phyloP scores from a whole-genome alignment of 2,797 vertebrate genomes.

The Myotis findleyi region DNA sequence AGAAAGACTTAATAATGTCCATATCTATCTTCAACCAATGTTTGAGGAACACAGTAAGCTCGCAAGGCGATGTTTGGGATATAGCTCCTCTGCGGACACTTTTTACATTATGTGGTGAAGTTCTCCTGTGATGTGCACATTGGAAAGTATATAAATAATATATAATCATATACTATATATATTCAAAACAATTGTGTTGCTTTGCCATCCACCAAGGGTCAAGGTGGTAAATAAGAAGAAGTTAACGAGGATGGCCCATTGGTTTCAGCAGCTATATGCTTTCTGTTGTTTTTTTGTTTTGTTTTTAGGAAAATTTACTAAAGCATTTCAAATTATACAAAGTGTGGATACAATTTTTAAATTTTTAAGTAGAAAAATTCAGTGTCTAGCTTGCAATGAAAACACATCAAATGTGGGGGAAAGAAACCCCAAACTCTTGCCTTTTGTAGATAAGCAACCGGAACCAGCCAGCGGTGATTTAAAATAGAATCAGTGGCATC shows the following conservation, averaged over 20 bases:
- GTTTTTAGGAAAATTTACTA: not conserved
- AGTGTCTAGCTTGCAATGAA: not conserved
- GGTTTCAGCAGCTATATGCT: not conserved
- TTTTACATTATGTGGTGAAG: not conserved
- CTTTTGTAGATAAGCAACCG: conserved; percentile 36
- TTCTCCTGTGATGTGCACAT: not conserved
- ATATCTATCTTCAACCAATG: not conserved
- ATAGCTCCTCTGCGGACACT: not conserved
- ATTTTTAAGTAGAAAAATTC: conserved; percentile 21
- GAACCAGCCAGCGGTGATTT: conserved; percentile 44
- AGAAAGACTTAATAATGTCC: not conserved
- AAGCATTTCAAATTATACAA: not conserved
- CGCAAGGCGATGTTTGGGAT: not conserved
- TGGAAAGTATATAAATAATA: not conserved
- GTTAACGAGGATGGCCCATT: not conserved
- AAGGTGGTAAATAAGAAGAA: not conserved
- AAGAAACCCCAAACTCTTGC: not conserved
- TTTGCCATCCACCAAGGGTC: not conserved
- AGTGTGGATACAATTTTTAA: not conserved
- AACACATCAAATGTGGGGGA: not conserved
- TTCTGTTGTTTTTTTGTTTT: not conserved
- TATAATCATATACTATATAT: not conserved
- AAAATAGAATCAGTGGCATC: conserved; percentile 19
- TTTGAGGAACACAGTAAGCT: not conserved
- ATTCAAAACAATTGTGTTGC: not conserved